These are phyloP conservation scores for Harpagoxenus sublaevis DNA, from an alignment of 2,888 invertebrate species.

Conservation along the genomic window DNA sequence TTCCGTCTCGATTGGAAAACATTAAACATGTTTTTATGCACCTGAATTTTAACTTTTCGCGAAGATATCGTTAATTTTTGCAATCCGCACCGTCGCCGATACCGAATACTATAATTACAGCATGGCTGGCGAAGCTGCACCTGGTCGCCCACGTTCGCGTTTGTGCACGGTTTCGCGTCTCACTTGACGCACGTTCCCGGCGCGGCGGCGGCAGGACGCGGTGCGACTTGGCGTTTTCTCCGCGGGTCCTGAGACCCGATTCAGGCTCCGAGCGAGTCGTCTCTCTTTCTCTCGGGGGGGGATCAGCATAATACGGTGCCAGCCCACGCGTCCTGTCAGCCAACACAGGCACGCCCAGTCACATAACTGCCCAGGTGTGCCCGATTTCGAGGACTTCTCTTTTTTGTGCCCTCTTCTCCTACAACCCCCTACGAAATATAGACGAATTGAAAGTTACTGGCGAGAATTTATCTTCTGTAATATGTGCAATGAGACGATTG, in stretches of 20 bases:
- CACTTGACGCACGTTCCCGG: constrained; percentile 79
- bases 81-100: constrained; percentile 33
- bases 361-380: constrained; percentile 81
- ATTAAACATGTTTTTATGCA: neutral
- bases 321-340: constrained; percentile 79
- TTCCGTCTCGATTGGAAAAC: neutral
- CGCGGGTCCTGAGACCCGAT: constrained; percentile 74
- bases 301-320: constrained; percentile 81
- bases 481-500: neutral
- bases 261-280: constrained; percentile 60
- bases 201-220: constrained; percentile 72
- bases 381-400: constrained; percentile 76
- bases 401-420: neutral
- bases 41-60: neutral
- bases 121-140: constrained; percentile 75
- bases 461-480: neutral
- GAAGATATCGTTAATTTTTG: neutral
- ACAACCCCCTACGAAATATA: neutral
- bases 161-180: constrained; percentile 66
- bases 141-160: constrained; percentile 73
- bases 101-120: constrained; percentile 65
- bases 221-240: constrained; percentile 73
- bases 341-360: constrained; percentile 78
- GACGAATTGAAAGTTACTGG: constrained; percentile 24
- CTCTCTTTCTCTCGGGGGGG: constrained; percentile 67